phyloP scores from a whole-genome alignment of 2,113 vertebrate species.

The Oncorhynchus masou region DNA sequence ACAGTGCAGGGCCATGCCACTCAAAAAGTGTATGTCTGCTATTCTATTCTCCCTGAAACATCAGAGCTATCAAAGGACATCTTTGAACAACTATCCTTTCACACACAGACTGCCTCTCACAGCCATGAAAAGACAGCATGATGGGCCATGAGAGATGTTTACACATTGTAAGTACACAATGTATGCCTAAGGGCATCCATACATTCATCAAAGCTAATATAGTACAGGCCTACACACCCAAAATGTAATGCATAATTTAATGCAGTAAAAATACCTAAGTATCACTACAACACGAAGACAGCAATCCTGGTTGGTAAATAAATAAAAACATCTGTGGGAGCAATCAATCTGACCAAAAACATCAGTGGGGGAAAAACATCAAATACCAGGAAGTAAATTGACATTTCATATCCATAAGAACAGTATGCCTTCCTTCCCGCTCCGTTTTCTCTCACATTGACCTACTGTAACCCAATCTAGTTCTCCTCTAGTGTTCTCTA shows the following conservation, averaged over 20 bases:
- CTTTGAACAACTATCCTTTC: not conserved
- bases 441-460: conserved; percentile 38
- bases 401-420: conserved; percentile 28
- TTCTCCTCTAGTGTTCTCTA: conserved; percentile 43
- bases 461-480: conserved; percentile 50
- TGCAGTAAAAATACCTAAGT: not conserved
- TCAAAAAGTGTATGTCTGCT: not conserved
- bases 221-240: too few species aligned
- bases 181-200: too few species aligned
- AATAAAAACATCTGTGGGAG: not conserved
- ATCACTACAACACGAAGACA: not conserved
- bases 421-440: conserved; percentile 5
- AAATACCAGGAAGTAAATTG: conserved; percentile 17
- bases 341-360: not conserved
- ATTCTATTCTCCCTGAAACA: not conserved
- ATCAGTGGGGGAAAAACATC: conserved; percentile 13
- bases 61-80: not conserved
- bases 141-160: not conserved
- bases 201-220: too few species aligned
- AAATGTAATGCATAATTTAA: not conserved
- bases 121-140: not conserved
- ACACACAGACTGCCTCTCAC: too few species aligned
- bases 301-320: not conserved
- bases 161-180: too few species aligned
- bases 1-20: not conserved